Evolutionary conservation across 2,113 vertebrate species (phyloP), one percentile per base, ranked within the genome.

Genomic region (Phrynocephalus versicolor): DNA sequence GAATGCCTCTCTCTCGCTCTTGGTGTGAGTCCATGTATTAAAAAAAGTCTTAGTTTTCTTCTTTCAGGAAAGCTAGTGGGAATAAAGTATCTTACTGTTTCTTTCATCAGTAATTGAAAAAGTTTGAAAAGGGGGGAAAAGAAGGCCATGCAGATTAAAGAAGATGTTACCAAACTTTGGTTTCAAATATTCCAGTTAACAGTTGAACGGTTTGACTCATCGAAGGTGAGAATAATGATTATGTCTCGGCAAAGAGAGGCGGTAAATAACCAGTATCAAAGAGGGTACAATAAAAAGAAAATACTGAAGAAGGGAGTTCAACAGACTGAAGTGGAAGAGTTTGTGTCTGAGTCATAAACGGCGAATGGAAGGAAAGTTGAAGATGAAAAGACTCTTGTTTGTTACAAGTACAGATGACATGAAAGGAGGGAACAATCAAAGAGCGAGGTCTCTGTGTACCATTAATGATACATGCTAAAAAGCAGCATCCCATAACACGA

Each of bases 361-460:
- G 16, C 65, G 2, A 3, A 77, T 16, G 3, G 83, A 89, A 89
- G 83, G 74, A 82, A 86, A 92, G 69, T 37, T 88, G 4, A 79
- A 89, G 89, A 90, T 90, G 83, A 90, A 88, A 89, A 87, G 77
- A 72, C 33, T 81, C 39, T 88, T 70, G n/a, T 15, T 86, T 84
- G 71, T 82, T 75, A 80, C 70, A 87, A 90, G 85, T 19, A 85
- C n/a, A 84, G 37, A 76, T 84, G 45, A 89, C 39, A 85, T 87
- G 78, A 88, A 51, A 91, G 81, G 27, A 81, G 18, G 13, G 79
- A 87, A 12, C 88, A 94, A 84, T 87, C 67, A 90, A 93, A 92
- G 79, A 58, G 67, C 83, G 85, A 81, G 35, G 30, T 37, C 70
- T 88, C 33, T 16, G 84, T 75, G 30, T 79, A 77, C 75, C 3